Conservation (phyloP, 2,888 invertebrate species). For the Aleiodes leptofemur region DNA sequence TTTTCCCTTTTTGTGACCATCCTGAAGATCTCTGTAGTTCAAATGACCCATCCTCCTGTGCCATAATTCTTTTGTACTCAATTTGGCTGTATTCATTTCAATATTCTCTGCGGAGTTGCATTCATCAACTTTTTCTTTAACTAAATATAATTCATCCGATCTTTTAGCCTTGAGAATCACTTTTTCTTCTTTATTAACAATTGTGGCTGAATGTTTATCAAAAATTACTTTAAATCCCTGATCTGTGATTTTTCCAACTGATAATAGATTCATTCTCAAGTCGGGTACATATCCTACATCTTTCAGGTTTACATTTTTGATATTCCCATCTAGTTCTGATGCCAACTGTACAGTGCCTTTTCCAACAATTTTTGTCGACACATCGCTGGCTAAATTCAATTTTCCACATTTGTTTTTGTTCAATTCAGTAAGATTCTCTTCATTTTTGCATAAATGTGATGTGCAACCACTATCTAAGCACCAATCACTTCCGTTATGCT, state of each 20-base stretch:
- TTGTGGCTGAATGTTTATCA: neutral
- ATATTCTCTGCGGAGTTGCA: too few species aligned
- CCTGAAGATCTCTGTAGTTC: neutral
- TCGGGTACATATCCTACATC: neutral
- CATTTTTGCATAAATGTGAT: slow-evolving; percentile 1
- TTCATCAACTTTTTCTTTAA: neutral
- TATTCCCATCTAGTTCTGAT: neutral
- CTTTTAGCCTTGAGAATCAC: neutral
- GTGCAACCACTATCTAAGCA: slow-evolving; percentile 31
- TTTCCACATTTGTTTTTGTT: neutral
- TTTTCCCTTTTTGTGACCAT: slow-evolving; percentile 34
- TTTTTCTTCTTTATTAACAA: neutral
- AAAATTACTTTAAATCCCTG: neutral
- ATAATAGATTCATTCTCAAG: neutral
- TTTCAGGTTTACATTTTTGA: neutral
- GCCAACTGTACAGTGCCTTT: neutral
- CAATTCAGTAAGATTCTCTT: neutral
- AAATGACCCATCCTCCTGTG: neutral
- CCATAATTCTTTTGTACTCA: neutral
- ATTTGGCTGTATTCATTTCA: too few species aligned
- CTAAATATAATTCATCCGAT: neutral
- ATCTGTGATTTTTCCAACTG: slow-evolving; percentile 5
- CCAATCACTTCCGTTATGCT: slow-evolving; percentile 14
- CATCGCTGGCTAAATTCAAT: neutral
- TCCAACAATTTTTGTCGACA: neutral